These are phyloP conservation scores for Pyrgus malvae DNA, from an alignment of 2,888 invertebrate species.

Conservation along the genomic window DNA sequence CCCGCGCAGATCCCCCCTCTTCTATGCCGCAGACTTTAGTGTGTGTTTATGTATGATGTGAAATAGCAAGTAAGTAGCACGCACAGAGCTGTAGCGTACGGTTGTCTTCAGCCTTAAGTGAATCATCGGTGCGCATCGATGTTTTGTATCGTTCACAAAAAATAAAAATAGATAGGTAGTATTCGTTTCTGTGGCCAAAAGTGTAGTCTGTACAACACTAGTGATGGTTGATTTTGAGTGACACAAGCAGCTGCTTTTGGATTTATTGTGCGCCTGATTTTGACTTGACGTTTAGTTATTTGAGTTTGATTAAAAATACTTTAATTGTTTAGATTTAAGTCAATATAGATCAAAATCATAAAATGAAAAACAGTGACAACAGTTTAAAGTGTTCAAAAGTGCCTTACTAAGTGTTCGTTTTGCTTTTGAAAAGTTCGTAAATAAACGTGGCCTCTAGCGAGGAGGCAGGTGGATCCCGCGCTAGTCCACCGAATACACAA, in stretches of 20 bases:
- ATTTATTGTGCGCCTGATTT: neutral
- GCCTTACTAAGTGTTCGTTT: slow-evolving; percentile 22
- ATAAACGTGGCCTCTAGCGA: slow-evolving; percentile 57
- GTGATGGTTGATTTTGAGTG: too few relatives aligned
- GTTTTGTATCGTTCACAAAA: neutral
- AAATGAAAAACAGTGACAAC: neutral
- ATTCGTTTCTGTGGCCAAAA: slow-evolving; percentile 13
- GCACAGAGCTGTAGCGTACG: slow-evolving; percentile 2
- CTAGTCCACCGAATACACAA: slow-evolving; percentile 47
- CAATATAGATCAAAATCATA: too few relatives aligned
- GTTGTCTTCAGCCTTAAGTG: slow-evolving; percentile 5
- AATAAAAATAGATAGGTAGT: too few relatives aligned
- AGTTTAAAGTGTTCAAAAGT: slow-evolving; percentile 6
- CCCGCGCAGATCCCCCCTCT: slow-evolving; percentile 43
- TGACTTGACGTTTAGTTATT: neutral
- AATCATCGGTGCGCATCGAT: neutral
- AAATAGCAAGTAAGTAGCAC: slow-evolving; percentile 3
- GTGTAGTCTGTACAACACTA: slow-evolving; percentile 1
- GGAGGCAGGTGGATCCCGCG: slow-evolving; percentile 48
- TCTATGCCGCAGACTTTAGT: slow-evolving; percentile 10
- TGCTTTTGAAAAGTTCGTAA: slow-evolving; percentile 33
- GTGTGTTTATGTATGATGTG: neutral
- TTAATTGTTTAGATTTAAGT: neutral
- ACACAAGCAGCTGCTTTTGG: too few relatives aligned
- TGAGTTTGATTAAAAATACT: neutral